These are phyloP conservation scores for Phaethon lepturus DNA, from an alignment of 2,113 vertebrate species.

Conservation along the genomic window DNA sequence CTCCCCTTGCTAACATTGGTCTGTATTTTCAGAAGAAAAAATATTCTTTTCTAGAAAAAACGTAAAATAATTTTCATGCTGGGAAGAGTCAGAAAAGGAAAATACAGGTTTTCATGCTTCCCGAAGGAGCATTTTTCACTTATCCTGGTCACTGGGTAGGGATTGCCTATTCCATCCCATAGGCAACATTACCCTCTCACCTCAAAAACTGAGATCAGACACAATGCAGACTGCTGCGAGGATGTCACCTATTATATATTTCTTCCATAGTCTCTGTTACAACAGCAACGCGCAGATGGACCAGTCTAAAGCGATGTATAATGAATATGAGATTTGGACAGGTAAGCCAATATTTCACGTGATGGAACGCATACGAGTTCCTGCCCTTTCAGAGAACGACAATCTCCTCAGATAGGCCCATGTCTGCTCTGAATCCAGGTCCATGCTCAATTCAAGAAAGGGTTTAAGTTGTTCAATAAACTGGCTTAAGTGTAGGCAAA, in stretches of 20 bases:
- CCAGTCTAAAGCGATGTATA: not conserved
- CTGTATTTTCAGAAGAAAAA: not conserved
- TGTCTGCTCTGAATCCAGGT: not conserved
- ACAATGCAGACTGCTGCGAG: not conserved
- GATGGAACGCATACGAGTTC: fast-evolving
- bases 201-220: not conserved
- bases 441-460: not conserved
- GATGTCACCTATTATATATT: not conserved
- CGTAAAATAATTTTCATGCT: not conserved
- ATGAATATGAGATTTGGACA: not conserved
- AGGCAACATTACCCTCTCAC: not conserved
- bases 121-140: not conserved
- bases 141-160: not conserved
- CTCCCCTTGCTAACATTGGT: not conserved
- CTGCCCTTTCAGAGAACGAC: not conserved
- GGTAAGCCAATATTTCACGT: not conserved
- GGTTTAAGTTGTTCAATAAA: not conserved
- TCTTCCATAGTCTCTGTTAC: not conserved
- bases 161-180: not conserved
- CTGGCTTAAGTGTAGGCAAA: not conserved
- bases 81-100: not conserved
- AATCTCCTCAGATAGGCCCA: not conserved
- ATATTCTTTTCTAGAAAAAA: not conserved
- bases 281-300: not conserved
- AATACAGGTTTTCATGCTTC: not conserved